phyloP scores from a whole-genome alignment of 2,113 vertebrate genomes.

The Petaurus breviceps region DNA sequence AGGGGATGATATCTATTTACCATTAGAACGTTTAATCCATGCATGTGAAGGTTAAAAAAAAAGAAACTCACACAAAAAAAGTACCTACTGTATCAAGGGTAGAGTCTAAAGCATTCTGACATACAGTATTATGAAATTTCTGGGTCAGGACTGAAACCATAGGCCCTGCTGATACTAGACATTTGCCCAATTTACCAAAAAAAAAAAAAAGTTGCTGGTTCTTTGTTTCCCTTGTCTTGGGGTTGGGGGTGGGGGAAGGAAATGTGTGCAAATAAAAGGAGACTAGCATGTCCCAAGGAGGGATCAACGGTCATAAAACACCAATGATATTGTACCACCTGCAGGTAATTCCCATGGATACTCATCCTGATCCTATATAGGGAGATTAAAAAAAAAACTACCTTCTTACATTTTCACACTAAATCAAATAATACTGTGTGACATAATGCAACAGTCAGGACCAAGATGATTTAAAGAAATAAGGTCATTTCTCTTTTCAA shows the following conservation, averaged over 20 bases:
- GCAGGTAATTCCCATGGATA: slow-evolving; percentile 67
- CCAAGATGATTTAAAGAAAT: neutral
- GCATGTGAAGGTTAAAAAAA: neutral
- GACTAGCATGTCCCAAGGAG: neutral
- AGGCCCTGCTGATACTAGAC: slow-evolving; percentile 29
- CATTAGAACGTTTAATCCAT: neutral
- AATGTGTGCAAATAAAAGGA: slow-evolving; percentile 64
- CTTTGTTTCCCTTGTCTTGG: slow-evolving; percentile 14
- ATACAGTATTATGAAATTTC: slow-evolving; percentile 56
- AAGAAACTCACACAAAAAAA: slow-evolving; percentile 27
- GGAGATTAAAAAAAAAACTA: neutral
- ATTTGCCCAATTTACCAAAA: slow-evolving; percentile 50
- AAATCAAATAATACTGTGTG: neutral
- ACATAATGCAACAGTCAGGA: neutral
- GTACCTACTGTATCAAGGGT: neutral
- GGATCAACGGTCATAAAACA: neutral
- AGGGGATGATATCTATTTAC: neutral
- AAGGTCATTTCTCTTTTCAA: neutral
- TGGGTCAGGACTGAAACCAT: slow-evolving; percentile 44
- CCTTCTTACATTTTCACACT: slow-evolving; percentile 24
- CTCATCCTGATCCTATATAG: slow-evolving; percentile 35
- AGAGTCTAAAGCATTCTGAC: neutral
- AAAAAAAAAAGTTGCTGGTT: slow-evolving; percentile 59
- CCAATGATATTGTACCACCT: slow-evolving; percentile 67
- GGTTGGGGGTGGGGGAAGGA: slow-evolving; percentile 18